Base-by-base conservation (phyloP, 2,113 vertebrate genomes). In the Solenodon paradoxus region DNA sequence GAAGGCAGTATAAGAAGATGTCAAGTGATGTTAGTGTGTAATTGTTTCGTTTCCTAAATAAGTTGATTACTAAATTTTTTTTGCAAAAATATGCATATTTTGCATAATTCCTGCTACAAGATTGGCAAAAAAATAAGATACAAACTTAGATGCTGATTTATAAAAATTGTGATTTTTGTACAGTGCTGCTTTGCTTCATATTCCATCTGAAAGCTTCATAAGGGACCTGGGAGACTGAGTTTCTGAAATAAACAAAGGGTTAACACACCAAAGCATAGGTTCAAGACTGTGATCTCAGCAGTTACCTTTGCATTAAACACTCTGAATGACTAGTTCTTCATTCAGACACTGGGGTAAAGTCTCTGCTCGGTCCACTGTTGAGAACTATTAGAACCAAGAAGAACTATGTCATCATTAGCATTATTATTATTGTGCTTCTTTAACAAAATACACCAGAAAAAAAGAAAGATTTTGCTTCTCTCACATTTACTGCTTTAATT, bases 41-140 rank as follows among this genome's bases (percentile, higher is more conserved):
- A 92, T 89, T 88, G 35, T 78, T 94, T 92, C n/a, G n/a, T 79
- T 89, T 35, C 45, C 51, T 75, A 82, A 95, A 83, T 96, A 89
- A 89, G 69, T 9, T 88, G 78, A 89, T 95, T 88, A 93, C 30
- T 91, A 61, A 64, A 38, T 63, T 90, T 94, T 88, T 63, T 85
- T 0, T 57, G 42, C 5, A 40, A 74, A 85, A 63, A 72, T 24
- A 15, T 26, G 16, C 5, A 22, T 28, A 61, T 57, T 92, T 74
- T 49, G 26, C 82, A 88, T 82, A 85, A 72, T 91, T 88, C 19
- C 38, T 82, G 24, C 93, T 64, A 77, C 1, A 61, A 88, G 72
- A 95, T 16, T 95, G 45, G 11, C 63, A 89, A 89, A 83, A 75
- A 93, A 90, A 97, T 88, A 78, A 68, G 38, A 42, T n/a, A 81